phyloP scores from a whole-genome alignment of 1,140 invertebrate species.

The Tetramorium alpestre region DNA sequence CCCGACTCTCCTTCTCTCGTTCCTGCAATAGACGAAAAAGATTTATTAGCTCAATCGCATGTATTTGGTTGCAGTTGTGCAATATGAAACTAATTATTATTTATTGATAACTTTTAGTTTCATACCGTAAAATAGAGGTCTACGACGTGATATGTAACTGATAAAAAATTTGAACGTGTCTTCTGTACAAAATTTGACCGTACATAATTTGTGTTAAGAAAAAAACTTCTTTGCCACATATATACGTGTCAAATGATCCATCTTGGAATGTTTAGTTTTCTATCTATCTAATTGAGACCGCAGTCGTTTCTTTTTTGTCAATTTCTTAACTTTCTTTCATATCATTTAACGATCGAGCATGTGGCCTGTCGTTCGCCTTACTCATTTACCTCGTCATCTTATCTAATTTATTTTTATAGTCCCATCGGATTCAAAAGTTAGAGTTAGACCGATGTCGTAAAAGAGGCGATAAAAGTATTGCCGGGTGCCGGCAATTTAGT shows the following conservation, averaged over 20 bases:
- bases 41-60: neutral
- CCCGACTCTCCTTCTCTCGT: constrained; percentile 8
- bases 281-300: neutral
- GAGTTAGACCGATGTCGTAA: constrained; percentile 58
- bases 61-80: neutral
- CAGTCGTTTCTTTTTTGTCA: constrained; percentile 16
- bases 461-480: constrained; percentile 74
- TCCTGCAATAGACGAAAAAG: constrained; percentile 20
- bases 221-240: neutral
- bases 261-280: neutral
- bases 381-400: constrained; percentile 56
- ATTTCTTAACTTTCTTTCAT: neutral
- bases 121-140: neutral
- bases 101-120: neutral
- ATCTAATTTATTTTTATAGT: constrained; percentile 71
- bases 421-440: constrained; percentile 71
- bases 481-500: constrained; percentile 65
- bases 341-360: constrained; percentile 48
- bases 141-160: neutral
- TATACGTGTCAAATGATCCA: neutral
- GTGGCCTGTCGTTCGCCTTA: constrained; percentile 14
- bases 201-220: neutral
- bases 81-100: neutral
- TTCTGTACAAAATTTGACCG: neutral
- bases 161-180: neutral